Base-by-base conservation (phyloP, 1,140 invertebrate species). In the Lordiphosa clarofinis region DNA sequence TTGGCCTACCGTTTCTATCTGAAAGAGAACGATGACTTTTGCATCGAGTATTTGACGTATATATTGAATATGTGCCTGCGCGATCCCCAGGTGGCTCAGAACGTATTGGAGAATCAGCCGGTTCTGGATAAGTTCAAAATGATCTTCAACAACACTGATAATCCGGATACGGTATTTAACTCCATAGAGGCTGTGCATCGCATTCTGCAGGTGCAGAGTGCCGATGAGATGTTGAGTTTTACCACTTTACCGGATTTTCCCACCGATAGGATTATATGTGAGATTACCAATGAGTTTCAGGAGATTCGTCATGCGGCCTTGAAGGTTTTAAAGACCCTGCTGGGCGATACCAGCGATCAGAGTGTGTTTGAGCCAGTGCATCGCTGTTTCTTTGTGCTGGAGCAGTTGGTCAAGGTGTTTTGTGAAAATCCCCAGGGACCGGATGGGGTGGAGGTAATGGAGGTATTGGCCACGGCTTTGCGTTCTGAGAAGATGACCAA, bases 401-500 rank as follows among this genome's bases (percentile, higher is more conserved):
- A 87, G 35, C 81, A 88, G 44, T 38, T 88, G 52, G 87, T 86
- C 0, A 65, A 81, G 28, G 62, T 69, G 0, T 84, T 88, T 12
- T 76, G 79, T 13, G 42, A 58, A 0, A 55, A 70, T 58, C 61
- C 76, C 0, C 53, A 50, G 15, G 65, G 54, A 0, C 13, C 56
- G 4, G 76, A 81, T 37, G 60, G 60, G 0, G 28, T 42, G 5
- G 70, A 69, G 8, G 65, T 86, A 8, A 64, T 88, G 7, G 86
- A 88, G 3, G 86, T 79, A 4, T 31, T 88, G 10, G 68, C 86
- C 12, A 73, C 84, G 8, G 81, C 86, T 0, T 24, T 88, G 55
- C 73, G 81, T 1, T 66, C 81, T 3, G 86, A 88, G 31, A 70
- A 75, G 13, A 86, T 88, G 86, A 72, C 71, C 3, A 70, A 76